Conservation (phyloP, 2,888 invertebrate genomes). For the Amiota minor region DNA sequence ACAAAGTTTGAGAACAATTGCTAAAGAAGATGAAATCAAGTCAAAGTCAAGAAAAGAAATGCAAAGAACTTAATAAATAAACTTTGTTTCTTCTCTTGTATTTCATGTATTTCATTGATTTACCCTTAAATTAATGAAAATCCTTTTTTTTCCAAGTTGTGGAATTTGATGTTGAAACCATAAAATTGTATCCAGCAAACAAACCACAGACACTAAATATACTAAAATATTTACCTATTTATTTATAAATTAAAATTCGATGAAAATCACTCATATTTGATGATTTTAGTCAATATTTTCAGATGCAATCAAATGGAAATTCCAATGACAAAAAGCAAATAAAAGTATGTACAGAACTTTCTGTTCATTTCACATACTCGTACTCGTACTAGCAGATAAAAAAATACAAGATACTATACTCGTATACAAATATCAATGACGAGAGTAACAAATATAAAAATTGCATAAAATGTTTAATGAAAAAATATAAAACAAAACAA, state of each 20-base stretch:
- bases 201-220: not conserved
- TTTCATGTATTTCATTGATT: not conserved
- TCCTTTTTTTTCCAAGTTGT: too few species aligned
- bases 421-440: not conserved
- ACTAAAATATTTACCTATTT: slow-evolving; percentile 20
- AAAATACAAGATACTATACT: not conserved
- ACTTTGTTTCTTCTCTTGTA: not conserved
- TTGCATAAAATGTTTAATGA: not conserved
- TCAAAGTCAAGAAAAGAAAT: too few species aligned
- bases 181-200: too few species aligned
- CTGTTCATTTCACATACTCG: not conserved
- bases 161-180: too few species aligned
- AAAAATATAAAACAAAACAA: not conserved
- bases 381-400: slow-evolving; percentile 8
- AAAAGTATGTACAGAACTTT: not conserved
- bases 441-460: not conserved
- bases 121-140: too few species aligned
- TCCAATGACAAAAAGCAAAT: not conserved
- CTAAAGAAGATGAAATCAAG: not conserved
- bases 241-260: slow-evolving; percentile 29
- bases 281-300: slow-evolving; percentile 20
- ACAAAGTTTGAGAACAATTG: slow-evolving; percentile 5
- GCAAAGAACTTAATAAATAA: not conserved
- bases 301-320: slow-evolving; percentile 16
- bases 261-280: slow-evolving; percentile 10